Percentiles rank a stretch among this genome's conserved stretches.
Conservation (phyloP, 2,113 vertebrate genomes). For the Alces alces region DNA sequence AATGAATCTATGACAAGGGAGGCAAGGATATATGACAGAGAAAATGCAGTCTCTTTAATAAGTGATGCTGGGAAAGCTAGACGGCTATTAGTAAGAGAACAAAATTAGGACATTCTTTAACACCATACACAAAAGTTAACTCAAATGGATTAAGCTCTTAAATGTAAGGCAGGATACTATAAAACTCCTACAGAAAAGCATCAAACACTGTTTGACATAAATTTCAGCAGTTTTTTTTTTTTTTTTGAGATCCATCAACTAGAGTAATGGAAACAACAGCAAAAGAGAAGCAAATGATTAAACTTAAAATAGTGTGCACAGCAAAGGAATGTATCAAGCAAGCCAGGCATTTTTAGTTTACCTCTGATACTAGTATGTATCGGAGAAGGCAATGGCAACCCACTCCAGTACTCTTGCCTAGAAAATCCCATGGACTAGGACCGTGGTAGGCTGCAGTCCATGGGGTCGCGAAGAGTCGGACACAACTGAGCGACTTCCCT, state of each 20-base stretch:
- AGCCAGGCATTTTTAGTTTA: background rate
- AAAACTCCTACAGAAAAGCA: background rate
- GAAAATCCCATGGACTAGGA: no score
- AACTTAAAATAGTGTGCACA: background rate
- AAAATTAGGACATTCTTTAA: background rate
- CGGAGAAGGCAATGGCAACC: no score
- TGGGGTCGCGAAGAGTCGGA: no score
- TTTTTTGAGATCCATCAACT: background rate
- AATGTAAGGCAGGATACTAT: background rate
- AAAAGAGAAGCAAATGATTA: background rate
- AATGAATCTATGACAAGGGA: background rate
- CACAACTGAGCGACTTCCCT: no score
- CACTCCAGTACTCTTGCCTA: no score
- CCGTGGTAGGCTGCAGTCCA: no score
- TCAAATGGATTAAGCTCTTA: background rate
- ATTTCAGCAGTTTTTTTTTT: background rate
- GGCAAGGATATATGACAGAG: background rate
- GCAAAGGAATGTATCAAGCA: background rate
- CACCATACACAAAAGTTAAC: background rate
- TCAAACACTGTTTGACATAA: background rate
- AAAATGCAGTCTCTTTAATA: background rate
- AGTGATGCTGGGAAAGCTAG: background rate
- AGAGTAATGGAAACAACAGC: background rate
- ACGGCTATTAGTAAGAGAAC: background rate
- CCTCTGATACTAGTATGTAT: background rate